Evolutionary conservation across 2,888 invertebrate genomes (phyloP), one percentile per base, ranked within the genome.

Genomic region (Gerosis bhagava): DNA sequence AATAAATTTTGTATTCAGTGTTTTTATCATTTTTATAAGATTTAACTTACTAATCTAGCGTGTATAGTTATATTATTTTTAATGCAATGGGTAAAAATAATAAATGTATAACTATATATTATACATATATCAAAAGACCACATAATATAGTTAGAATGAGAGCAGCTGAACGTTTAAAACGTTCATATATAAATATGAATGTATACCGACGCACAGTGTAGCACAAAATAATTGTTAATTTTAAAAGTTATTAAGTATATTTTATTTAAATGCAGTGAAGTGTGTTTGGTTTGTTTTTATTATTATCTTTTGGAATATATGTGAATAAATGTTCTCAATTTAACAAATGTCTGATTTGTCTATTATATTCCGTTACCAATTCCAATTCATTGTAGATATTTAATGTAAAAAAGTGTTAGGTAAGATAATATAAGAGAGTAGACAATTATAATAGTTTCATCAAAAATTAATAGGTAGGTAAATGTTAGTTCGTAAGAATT

Each of bases 291-390:
- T 84, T 86, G 81, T 78, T 73, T 77, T 70, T 78, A 5, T 19
- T 19, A 5, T 19, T 19, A n/a, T n/a, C n/a, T 73, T 73, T 75
- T 76, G 79, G 69, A 77, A 73, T 74, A 74, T 81, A 79, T 84
- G 84, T 83, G 83, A 88, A 86, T 88, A 88, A 88, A 88, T 84
- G 86, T 87, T 84, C 80, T 83, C 73, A 71, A 77, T 77, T 82
- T 65, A 70, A 68, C 63, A 67, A 56, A 62, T 32, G 54, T 53
- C 50, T 68, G 51, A 63, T 73, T 73, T 68, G 56, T 67, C n/a
- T n/a, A 59, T 73, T 28, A 50, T 29, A 22, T 17, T 39, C 25
- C 31, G 19, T 7, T 26, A 45, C 45, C 37, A 28, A 24, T 17
- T 31, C 21, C 39, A 11, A n/a, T 8, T 10, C n/a, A 3, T 10